Conservation (phyloP, 2,113 vertebrate species). For the Campylomormyrus numenius region DNA sequence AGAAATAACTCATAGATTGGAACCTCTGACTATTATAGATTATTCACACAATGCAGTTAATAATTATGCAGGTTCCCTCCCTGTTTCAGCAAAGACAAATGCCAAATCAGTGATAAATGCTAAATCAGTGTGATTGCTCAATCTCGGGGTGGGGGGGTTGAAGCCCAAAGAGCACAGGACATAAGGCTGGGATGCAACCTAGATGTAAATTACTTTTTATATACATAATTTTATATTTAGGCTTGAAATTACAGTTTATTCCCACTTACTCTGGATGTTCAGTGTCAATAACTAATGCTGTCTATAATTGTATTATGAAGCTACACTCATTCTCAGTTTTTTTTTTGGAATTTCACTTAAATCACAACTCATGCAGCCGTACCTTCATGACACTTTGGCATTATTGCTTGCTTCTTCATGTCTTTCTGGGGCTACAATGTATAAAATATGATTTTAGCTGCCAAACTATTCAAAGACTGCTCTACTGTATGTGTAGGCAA, state of each 20-base stretch:
- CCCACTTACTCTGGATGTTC: not conserved
- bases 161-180: not conserved
- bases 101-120: not conserved
- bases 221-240: not conserved
- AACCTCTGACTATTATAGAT: not conserved
- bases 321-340: not conserved
- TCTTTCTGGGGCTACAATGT: not conserved
- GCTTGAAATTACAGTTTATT: not conserved
- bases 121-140: not conserved
- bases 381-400: not conserved
- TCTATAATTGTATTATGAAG: not conserved
- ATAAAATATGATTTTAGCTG: not conserved
- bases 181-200: not conserved
- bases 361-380: not conserved
- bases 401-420: not conserved
- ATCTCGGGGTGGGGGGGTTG: no score
- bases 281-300: not conserved
- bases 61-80: not conserved
- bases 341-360: not conserved
- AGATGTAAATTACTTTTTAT: not conserved
- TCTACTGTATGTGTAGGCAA: not conserved
- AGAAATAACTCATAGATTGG: not conserved
- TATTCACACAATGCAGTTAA: not conserved
- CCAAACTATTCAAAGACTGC: not conserved
- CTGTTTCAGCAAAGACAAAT: not conserved